Conservation (phyloP, 2,113 vertebrate species). For the Cisticola juncidis region DNA sequence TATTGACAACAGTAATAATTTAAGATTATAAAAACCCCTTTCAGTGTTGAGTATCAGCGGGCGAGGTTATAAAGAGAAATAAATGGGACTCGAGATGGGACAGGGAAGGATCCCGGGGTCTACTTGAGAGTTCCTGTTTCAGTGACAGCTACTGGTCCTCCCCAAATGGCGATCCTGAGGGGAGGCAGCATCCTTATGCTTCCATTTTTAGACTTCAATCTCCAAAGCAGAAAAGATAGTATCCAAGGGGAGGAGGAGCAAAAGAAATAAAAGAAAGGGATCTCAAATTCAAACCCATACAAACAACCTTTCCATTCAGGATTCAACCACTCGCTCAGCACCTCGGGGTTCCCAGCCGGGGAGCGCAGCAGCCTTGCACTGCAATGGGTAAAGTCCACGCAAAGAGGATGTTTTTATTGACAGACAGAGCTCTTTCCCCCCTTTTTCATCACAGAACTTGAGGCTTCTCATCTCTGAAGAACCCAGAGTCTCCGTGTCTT, state of each 20-base stretch:
- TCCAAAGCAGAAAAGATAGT: conserved; percentile 21
- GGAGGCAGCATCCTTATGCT: not conserved
- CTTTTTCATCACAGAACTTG: conserved; percentile 10
- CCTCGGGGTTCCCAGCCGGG: not conserved
- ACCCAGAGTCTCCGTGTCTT: not conserved
- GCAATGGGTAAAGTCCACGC: conserved; percentile 21
- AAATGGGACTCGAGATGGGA: not conserved
- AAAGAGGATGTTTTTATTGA: conserved; percentile 31
- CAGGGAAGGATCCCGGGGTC: not conserved
- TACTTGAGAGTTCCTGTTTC: conserved; percentile 1
- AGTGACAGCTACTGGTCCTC: conserved; percentile 9
- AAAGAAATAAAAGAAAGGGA: conserved; percentile 4
- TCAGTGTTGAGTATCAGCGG: conserved; percentile 54
- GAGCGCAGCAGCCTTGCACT: not conserved
- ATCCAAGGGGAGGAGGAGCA: not conserved
- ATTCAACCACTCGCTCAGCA: not conserved
- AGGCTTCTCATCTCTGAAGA: conserved; percentile 49
- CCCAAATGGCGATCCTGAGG: not conserved
- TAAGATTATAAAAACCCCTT: conserved; percentile 82
- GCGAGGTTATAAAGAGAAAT: conserved; percentile 58
- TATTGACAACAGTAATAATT: conserved; percentile 84
- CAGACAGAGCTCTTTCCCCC: not conserved
- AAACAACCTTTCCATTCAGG: conserved; percentile 17
- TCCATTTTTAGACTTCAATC: conserved; percentile 8
- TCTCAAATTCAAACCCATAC: conserved; percentile 22